Percentiles rank a stretch among this genome's conserved stretches.
Conservation (phyloP, 2,888 invertebrate genomes). For the Acrocyrtus sp. region DNA sequence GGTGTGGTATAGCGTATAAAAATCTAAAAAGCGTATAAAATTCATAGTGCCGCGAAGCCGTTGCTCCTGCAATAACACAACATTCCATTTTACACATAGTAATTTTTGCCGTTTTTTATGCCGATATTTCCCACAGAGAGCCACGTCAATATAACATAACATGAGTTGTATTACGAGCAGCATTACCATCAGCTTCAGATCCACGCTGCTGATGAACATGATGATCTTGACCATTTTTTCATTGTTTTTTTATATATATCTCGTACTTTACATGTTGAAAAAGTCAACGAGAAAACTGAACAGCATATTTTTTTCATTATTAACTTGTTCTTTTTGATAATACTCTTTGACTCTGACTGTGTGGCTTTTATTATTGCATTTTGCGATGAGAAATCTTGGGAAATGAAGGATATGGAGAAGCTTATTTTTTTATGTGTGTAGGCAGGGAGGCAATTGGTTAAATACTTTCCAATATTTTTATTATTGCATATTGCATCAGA, state of each 20-base stretch:
- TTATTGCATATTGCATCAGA: too few relatives aligned
- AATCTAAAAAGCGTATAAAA: too few relatives aligned
- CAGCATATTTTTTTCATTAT: too few relatives aligned
- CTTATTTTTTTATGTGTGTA: constrained; percentile 9
- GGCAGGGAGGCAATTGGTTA: neutral
- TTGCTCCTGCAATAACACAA: too few relatives aligned
- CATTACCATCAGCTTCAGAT: too few relatives aligned
- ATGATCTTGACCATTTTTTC: constrained; percentile 18
- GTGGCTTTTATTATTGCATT: neutral
- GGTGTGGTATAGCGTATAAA: too few relatives aligned
- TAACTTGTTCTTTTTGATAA: constrained; percentile 9
- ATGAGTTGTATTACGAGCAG: constrained; percentile 14
- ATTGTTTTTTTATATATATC: too few relatives aligned
- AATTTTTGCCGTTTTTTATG: too few relatives aligned
- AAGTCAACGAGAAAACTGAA: too few relatives aligned
- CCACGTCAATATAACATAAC: constrained; percentile 36
- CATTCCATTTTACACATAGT: too few relatives aligned
- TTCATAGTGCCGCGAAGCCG: too few relatives aligned
- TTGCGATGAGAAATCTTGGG: neutral
- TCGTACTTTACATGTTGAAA: too few relatives aligned
- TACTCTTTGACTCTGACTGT: neutral
- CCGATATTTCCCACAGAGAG: constrained; percentile 41
- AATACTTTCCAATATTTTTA: constrained; percentile 15
- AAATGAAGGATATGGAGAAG: neutral
- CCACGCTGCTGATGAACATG: constrained; percentile 4